phyloP scores from a whole-genome alignment of 1,140 invertebrate genomes.

The Euwallacea similis region DNA sequence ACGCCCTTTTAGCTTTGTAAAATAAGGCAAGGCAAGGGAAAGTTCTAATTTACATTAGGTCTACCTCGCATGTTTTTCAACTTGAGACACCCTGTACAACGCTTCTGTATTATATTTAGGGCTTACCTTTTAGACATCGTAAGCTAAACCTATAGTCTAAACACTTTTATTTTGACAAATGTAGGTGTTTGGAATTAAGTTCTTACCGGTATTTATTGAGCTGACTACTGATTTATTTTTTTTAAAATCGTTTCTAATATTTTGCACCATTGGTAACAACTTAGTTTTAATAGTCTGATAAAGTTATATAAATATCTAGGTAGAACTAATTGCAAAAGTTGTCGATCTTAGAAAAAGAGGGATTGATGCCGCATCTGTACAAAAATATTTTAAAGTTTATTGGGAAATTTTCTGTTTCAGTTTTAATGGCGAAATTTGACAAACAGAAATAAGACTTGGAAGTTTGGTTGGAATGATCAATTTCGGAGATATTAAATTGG shows the following conservation, averaged over 20 bases:
- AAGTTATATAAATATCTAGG: slow-evolving; percentile 13
- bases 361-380: slow-evolving; percentile 6
- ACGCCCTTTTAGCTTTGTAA: too few relatives aligned
- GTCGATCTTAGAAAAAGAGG: slow-evolving; percentile 2
- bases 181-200: neutral
- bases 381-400: neutral
- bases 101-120: slow-evolving; percentile 9
- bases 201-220: slow-evolving; percentile 26
- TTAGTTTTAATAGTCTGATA: slow-evolving; percentile 33
- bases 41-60: too few relatives aligned
- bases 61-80: too few relatives aligned
- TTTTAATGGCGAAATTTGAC: too few relatives aligned
- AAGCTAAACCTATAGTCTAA: slow-evolving; percentile 10
- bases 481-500: neutral
- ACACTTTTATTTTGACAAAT: slow-evolving; percentile 29
- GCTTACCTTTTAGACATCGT: slow-evolving; percentile 22
- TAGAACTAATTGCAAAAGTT: slow-evolving; percentile 33
- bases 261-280: slow-evolving; percentile 33
- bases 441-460: too few relatives aligned
- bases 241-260: slow-evolving; percentile 31
- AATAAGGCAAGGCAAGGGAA: too few relatives aligned
- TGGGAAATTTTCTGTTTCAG: too few relatives aligned
- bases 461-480: too few relatives aligned
- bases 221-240: slow-evolving; percentile 34
- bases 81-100: too few relatives aligned